phyloP scores from a whole-genome alignment of 1,140 invertebrate species.

The Epicauta chinensis region DNA sequence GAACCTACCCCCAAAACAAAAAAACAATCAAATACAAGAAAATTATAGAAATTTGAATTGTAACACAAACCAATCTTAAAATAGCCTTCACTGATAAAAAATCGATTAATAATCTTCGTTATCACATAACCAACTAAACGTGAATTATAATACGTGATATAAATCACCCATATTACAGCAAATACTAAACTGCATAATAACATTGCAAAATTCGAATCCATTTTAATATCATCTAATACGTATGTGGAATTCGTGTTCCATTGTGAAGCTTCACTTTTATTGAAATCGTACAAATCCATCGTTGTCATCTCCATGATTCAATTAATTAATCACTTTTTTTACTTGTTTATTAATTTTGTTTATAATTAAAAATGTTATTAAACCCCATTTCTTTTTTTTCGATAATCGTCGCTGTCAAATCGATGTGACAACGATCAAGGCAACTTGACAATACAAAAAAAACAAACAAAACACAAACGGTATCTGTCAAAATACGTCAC shows the following conservation, averaged over 20 bases:
- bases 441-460: too few relatives aligned
- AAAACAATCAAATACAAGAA: conserved; percentile 20
- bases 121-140: conserved; percentile 83
- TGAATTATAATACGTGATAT: conserved; percentile 94
- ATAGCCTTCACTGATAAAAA: conserved; percentile 78
- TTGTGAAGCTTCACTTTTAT: conserved; percentile 17
- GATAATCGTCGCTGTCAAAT: too few relatives aligned
- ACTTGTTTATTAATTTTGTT: too few relatives aligned
- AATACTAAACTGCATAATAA: conserved; percentile 74
- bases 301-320: too few relatives aligned
- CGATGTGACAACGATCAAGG: too few relatives aligned
- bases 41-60: conserved; percentile 37
- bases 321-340: too few relatives aligned
- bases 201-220: conserved; percentile 75
- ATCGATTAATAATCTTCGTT: conserved; percentile 82
- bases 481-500: too few relatives aligned
- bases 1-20: conserved; percentile 72
- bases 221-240: conserved; percentile 64
- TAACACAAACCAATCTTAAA: conserved; percentile 91
- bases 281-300: too few relatives aligned
- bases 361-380: too few relatives aligned
- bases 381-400: too few relatives aligned
- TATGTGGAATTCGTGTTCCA: conserved; percentile 28
- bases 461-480: too few relatives aligned
- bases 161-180: conserved; percentile 83